Conservation (phyloP, 2,113 vertebrate species). For the Poeciliopsis prolifica region DNA sequence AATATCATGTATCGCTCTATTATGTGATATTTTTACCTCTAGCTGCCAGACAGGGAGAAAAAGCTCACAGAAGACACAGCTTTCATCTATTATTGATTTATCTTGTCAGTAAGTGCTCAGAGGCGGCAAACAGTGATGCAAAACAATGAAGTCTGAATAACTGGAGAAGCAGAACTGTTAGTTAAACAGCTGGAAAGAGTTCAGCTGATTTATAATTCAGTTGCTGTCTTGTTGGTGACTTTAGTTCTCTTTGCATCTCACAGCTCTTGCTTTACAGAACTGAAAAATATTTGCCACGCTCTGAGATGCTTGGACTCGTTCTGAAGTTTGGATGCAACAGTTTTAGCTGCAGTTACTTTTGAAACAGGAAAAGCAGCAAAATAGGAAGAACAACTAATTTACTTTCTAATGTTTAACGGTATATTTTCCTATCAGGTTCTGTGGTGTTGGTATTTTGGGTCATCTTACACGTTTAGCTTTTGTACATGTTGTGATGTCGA, state of each 20-base stretch:
- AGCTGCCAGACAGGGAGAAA: not conserved
- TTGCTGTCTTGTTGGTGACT: not conserved
- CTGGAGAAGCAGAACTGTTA: not conserved
- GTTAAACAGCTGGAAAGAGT: not conserved
- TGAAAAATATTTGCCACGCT: not conserved
- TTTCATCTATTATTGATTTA: constrained; percentile 15
- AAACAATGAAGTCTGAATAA: not conserved
- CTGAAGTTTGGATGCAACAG: not conserved
- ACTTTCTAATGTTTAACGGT: too few species aligned
- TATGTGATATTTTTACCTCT: constrained; percentile 6
- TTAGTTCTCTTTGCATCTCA: not conserved
- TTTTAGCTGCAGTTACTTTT: not conserved
- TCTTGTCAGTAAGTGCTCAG: not conserved
- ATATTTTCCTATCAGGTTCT: not conserved
- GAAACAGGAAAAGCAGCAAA: not conserved
- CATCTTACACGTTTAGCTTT: too few species aligned
- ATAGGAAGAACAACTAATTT: too few species aligned
- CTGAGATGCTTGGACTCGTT: not conserved
- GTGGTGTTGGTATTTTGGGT: not conserved
- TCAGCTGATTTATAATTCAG: not conserved
- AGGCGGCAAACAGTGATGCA: not conserved
- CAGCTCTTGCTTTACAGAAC: not conserved
- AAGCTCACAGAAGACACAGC: constrained; percentile 2
- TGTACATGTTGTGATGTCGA: too few species aligned
- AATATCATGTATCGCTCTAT: not conserved